Conservation (phyloP, 1,140 invertebrate species). For the Sogatella furcifera region DNA sequence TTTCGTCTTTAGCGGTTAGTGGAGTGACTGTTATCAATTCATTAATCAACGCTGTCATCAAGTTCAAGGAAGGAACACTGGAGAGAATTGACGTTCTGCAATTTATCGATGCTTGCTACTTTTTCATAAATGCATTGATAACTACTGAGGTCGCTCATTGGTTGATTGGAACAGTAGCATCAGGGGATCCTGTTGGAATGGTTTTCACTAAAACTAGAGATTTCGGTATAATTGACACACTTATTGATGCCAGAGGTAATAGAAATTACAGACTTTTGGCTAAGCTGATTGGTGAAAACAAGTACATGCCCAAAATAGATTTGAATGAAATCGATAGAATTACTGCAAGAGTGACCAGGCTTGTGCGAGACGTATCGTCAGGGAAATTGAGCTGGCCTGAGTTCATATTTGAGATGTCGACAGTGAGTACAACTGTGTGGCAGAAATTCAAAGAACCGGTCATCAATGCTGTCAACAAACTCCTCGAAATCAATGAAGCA, state of each 20-base stretch:
- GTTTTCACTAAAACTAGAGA: conserved; percentile 2
- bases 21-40: conserved; percentile 7
- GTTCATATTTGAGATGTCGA: background rate
- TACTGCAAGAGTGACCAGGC: background rate
- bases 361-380: background rate
- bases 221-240: background rate
- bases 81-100: conserved; percentile 6
- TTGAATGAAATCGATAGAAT: background rate
- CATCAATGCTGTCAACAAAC: background rate
- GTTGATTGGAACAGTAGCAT: conserved; percentile 7
- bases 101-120: conserved; percentile 8
- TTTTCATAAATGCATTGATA: conserved; percentile 11
- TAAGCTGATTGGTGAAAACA: background rate
- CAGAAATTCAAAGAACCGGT: background rate
- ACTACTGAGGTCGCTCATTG: conserved; percentile 4
- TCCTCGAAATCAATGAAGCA: background rate
- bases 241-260: conserved; percentile 4
- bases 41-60: conserved; percentile 8
- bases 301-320: conserved; percentile 5
- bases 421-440: conserved; percentile 7
- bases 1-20: conserved; percentile 9
- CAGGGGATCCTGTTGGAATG: background rate
- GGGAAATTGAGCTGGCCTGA: conserved; percentile 2
- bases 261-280: conserved; percentile 2
- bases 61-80: conserved; percentile 7